These are phyloP conservation scores for Entomobrya multifasciata DNA, from an alignment of 2,888 invertebrate species.

Conservation along the genomic window DNA sequence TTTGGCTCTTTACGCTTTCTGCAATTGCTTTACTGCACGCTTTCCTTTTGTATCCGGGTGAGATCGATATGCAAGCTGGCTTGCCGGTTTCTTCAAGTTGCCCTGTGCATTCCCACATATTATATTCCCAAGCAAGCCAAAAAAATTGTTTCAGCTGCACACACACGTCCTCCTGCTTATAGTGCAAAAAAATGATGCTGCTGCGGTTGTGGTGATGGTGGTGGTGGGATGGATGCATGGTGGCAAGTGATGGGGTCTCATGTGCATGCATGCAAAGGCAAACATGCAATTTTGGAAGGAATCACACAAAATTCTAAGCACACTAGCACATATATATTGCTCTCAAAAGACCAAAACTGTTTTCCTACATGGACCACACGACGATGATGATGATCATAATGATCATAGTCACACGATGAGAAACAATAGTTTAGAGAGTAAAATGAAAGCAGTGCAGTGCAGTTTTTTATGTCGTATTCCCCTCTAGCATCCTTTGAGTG, in stretches of 20 bases:
- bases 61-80: conserved; percentile 68
- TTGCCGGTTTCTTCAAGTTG: conserved; percentile 64
- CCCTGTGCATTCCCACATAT: conserved; percentile 53
- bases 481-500: too few relatives aligned
- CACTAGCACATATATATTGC: not conserved
- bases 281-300: conserved; percentile 3
- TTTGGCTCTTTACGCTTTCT: not conserved
- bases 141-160: not conserved
- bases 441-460: too few relatives aligned
- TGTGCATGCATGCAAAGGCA: conserved; percentile 34
- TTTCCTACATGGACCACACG: not conserved
- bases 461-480: too few relatives aligned
- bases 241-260: not conserved
- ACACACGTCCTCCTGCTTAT: not conserved
- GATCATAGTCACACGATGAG: too few relatives aligned
- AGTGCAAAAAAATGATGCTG: not conserved
- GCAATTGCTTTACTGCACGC: not conserved
- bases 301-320: conserved; percentile 29
- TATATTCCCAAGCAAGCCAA: not conserved
- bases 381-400: too few relatives aligned
- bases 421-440: too few relatives aligned
- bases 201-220: not conserved
- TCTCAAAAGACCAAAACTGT: not conserved
- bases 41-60: not conserved
- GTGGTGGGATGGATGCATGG: not conserved